A percentile compares a stretch with the other conserved stretches of the same genome.
These are phyloP conservation scores for Eilema depressum DNA, from an alignment of 2,888 invertebrate genomes.

Conservation along the genomic window DNA sequence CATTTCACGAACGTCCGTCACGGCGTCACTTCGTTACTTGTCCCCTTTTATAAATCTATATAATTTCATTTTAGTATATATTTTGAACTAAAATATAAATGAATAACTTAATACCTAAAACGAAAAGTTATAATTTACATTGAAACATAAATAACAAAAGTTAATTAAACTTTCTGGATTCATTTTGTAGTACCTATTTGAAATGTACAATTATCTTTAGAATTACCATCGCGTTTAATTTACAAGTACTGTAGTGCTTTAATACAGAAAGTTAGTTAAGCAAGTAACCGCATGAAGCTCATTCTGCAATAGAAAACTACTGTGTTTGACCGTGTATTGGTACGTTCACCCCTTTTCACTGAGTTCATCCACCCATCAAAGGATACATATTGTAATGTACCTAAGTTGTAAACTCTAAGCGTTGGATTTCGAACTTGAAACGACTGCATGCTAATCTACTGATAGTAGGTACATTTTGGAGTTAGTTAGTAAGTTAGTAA, in stretches of 20 bases:
- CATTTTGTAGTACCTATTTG: slow-evolving; percentile 6
- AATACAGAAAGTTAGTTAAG: slow-evolving; percentile 19
- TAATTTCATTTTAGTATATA: not conserved
- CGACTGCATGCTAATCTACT: not conserved
- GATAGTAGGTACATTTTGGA: not conserved
- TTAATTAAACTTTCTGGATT: not conserved
- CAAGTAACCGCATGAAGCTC: slow-evolving; percentile 13
- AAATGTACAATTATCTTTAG: slow-evolving; percentile 15
- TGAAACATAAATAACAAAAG: not conserved
- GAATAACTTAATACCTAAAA: not conserved
- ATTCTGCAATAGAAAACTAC: slow-evolving; percentile 28
- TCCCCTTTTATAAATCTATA: not conserved
- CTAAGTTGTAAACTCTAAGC: slow-evolving; percentile 3
- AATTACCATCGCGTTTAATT: slow-evolving; percentile 26
- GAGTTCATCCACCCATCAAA: slow-evolving; percentile 33
- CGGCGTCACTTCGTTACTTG: too few relatives aligned
- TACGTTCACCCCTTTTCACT: slow-evolving; percentile 37
- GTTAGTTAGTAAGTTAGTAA: not conserved
- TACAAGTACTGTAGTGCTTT: slow-evolving; percentile 15
- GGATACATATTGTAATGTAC: slow-evolving; percentile 14
- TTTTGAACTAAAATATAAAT: not conserved
- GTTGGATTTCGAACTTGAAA: not conserved
- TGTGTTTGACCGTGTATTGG: slow-evolving; percentile 10
- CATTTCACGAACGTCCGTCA: too few relatives aligned
- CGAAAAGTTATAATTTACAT: not conserved